Evolutionary conservation across 2,888 invertebrate species (phyloP), one percentile per base, ranked within the genome.

Genomic region (Andrena minutula): DNA sequence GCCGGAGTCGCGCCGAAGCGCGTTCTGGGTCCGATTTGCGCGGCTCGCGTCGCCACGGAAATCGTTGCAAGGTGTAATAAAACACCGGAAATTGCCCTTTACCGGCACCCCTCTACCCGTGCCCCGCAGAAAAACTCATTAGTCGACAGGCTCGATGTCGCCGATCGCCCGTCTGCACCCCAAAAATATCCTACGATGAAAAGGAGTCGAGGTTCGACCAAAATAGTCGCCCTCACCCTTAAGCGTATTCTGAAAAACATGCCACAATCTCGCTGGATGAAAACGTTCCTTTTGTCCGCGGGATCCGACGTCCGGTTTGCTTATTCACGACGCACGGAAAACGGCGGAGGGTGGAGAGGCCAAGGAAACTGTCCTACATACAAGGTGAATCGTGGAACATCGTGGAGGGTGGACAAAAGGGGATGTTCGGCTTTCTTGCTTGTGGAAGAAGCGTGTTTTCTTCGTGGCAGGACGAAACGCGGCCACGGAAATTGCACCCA

Each of bases 361-460:
- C 66, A 23, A 58, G 56, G 79, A 76, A 86, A 86, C 30, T 74
- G 86, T 30, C 79, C 79, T 61, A 82, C 49, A 72, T 82, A 65
- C 41, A 28, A 35, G 78, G 56, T 56, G 32, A 56, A 51, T 66
- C 75, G 68, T 23, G 56, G 28, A 26, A 56, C 35, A 51, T 69
- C 23, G 49, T 28, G 49, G 53, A 65, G 64, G 68, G 41, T 51
- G 75, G 61, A 84, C 84, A 82, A 78, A 82, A 61, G 60, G 12
- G 41, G 20, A 63, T 30, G 64, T 60, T 69, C 73, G 75, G 63
- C 61, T 66, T 84, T 80, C 63, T 79, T 79, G 66, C 23, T 28
- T 7, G 41, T n/a, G 23, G 32, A 16, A 41, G 71, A 71, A 69
- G 72, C 47, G 53, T n/a, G 63, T 82, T 71, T 41, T 70, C 71